Evolutionary conservation across 2,113 vertebrate species (phyloP).

Genomic region (Pholis gunnellus): DNA sequence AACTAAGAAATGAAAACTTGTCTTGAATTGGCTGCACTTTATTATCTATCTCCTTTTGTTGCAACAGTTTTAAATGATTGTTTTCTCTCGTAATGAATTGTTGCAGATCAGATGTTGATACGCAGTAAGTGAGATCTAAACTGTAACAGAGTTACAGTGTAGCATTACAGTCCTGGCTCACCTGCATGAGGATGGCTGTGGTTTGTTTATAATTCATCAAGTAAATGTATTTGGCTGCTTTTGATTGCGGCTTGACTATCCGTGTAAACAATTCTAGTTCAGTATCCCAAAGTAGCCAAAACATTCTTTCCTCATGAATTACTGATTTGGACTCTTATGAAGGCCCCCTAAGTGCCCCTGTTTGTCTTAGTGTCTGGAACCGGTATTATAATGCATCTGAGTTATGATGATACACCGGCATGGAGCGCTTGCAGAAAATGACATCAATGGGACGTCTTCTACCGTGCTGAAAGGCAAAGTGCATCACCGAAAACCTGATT

Average conservation of each 20-base stretch:
- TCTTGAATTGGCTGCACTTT: background rate
- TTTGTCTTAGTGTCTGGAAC: conserved; percentile 2
- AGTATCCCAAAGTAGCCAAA: conserved; percentile 13
- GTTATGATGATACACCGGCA: conserved; percentile 10
- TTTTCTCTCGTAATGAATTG: conserved; percentile 25
- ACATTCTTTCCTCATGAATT: conserved; percentile 20
- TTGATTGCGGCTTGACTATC: conserved; percentile 12
- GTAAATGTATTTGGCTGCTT: conserved; percentile 28
- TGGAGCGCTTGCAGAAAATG: conserved; percentile 36
- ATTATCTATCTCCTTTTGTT: background rate
- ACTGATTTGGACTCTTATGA: background rate
- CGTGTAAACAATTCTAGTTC: conserved; percentile 15
- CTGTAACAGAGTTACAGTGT: background rate
- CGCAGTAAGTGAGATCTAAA: conserved; percentile 3
- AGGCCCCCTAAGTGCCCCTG: background rate
- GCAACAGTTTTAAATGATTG: background rate
- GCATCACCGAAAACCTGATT: conserved; percentile 62
- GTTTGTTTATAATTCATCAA: conserved; percentile 40
- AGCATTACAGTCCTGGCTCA: conserved; percentile 17
- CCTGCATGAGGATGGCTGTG: background rate
- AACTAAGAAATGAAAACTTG: conserved; percentile 5
- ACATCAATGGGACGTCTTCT: conserved; percentile 55
- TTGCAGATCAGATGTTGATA: conserved; percentile 33
- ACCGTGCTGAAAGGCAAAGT: conserved; percentile 60
- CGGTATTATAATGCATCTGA: conserved; percentile 6